phyloP scores from a whole-genome alignment of 2,113 vertebrate genomes.

The Rhagologus leucostigma region DNA sequence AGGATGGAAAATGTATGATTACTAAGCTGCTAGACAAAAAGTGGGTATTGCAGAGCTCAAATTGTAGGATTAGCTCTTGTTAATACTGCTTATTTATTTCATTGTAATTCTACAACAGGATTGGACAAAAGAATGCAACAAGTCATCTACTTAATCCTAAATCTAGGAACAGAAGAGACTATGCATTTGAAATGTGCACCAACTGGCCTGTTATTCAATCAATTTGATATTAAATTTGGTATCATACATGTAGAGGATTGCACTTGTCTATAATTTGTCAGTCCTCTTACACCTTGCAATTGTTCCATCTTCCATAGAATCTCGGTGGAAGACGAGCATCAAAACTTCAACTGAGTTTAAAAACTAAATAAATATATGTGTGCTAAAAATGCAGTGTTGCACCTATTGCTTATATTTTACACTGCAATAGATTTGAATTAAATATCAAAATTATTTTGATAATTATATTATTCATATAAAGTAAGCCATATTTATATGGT shows the following conservation, averaged over 20 bases:
- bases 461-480: background rate
- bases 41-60: background rate
- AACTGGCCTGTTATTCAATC: background rate
- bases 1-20: background rate
- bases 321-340: background rate
- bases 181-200: background rate
- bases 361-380: background rate
- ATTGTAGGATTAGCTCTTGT: constrained; percentile 4
- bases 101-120: background rate
- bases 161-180: background rate
- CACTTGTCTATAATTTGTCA: background rate
- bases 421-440: background rate
- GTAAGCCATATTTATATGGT: background rate
- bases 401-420: background rate
- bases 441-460: background rate
- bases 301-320: background rate
- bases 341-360: background rate
- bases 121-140: background rate
- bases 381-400: background rate
- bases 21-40: constrained; percentile 18
- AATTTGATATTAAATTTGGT: background rate
- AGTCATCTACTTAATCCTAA: background rate
- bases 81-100: constrained; percentile 11
- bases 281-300: background rate
- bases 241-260: background rate